Base-by-base conservation (phyloP, 2,888 invertebrate species). In the Lacanobia oleracea region DNA sequence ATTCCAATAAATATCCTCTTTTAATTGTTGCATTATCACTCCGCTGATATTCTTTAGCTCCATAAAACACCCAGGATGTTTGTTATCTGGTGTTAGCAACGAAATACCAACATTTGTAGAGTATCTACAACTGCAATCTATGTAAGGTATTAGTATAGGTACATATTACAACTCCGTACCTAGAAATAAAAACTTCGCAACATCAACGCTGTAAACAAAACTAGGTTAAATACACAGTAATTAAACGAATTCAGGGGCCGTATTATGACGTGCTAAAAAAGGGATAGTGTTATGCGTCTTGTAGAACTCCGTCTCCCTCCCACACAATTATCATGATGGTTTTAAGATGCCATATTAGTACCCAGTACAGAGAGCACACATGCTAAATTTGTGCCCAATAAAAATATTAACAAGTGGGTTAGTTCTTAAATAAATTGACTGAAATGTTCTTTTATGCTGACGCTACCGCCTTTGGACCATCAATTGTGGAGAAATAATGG, bases 1-100 rank as follows among this genome's bases (percentile, higher is more conserved):
- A 90, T 89, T 87, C 75, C 84, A 88, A 88, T 83, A 70, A 83
- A 66, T 72, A 33, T 48, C 16, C 27, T 72, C 68, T 82, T 86
- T 83, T 83, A 50, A 50, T 73, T 61, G 16, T 27, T 33, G 18
- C 40, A 21, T 37, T 72, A 43, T 23, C 18, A n/a, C 1, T 3
- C 27, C 9, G 23, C 3, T 23, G 7, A 50, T 16, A 61, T 57
- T 5, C 21, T 14, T n/a, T 18, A 45, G 1, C 45, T 54, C 6
- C 5, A 18, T 18, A 27, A 43, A 37, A 43, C 14, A 43, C 2
- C 40, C 23, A 71, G 8, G 21, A 12, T 27, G 10, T 21, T 37
- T 45, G 23, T 72, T 4, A 45, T 18, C 8, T 23, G 40, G 27
- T 8, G 8, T 27, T 48, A 21, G n/a, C 37, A 6, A 61, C 18